Evolutionary conservation across 2,797 vertebrate species (phyloP), one percentile per base, ranked within the genome.

Genomic region (Discoglossus pictus): DNA sequence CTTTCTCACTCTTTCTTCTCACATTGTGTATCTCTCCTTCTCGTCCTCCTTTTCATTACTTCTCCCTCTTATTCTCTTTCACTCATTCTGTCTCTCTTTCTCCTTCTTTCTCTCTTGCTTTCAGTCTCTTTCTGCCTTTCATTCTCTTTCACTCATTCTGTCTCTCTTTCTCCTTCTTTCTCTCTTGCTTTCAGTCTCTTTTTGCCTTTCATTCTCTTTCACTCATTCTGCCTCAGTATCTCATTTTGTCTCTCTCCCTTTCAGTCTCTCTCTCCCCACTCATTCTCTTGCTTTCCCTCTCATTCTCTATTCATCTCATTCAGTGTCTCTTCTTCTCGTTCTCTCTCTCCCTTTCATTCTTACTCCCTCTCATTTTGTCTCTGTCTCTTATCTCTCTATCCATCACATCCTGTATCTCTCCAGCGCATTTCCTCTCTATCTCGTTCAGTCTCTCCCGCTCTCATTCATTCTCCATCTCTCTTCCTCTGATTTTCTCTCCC

Each of bases 131-230:
- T 17, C 16, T 13, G 6, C 31, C 36, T 9, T 16, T 25, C 21
- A 39, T 17, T 39, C 48, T 20, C 36, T 60, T 52, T 38, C 38
- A n/a, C n/a, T n/a, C n/a, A n/a, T n/a, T n/a, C n/a, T n/a, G n/a
- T 35, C 15, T 42, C 13, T 42, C 4, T 9, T 16, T 17, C 6
- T n/a, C n/a, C n/a, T n/a, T n/a, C n/a, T n/a, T n/a, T n/a, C n/a
- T 44, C 52, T 17, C 11, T 4, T n/a, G n/a, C 20, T 7, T 23
- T 40, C 8, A 5, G 4, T 54, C 66, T 62, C 75, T 24, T 39
- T n/a, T n/a, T n/a, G n/a, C n/a, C n/a, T n/a, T n/a, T n/a, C n/a
- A n/a, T n/a, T n/a, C n/a, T n/a, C n/a, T n/a, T n/a, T n/a, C n/a
- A n/a, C n/a, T n/a, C n/a, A n/a, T n/a, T n/a, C n/a, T n/a, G n/a